Base-by-base conservation (phyloP, 2,888 invertebrate species). In the Liopterus haemorrhoidalis region DNA sequence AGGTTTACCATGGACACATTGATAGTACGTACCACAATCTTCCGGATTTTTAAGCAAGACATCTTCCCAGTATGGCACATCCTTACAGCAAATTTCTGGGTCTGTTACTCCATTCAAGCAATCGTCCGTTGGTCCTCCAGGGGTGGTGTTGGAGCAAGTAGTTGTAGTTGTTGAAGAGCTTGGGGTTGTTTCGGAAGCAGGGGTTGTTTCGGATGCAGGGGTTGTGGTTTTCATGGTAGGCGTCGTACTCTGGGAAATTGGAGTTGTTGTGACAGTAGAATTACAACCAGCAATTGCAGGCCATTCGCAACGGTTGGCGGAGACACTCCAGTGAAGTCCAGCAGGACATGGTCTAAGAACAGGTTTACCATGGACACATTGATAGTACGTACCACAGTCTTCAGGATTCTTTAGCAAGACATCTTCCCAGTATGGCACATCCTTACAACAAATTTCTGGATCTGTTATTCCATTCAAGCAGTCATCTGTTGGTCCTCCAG, bases 1-100 rank as follows among this genome's bases (percentile, higher is more conserved):
- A 5, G 47, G 45, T 14, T 24, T 6, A 25, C 25, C 24, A 19
- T 45, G 38, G 8, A 42, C 45, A 20, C 45, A 45, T 39, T 45
- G 45, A 11, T 39, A 39, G 16, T 45, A 45, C 2, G 32, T 22
- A 27, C 45, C 39, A 32, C 45, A 39, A 33, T 45, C 45, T 6
- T 19, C 3, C 14, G 45, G 45, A 33, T 45, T 45, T 25, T 38
- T 32, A 4, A 45, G 27, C 5, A 45, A 31, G 5, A 39, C 39
- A 31, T 45, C 14, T 6, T 32, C 14, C 21, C 14, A 20, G 11
- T 14, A 20, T 12, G 44, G 44, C 9, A 44, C 38, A n/a, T 22
- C 32, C 3, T 9, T 19, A n/a, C 44, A 44, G n/a, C n/a, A n/a
- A n/a, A n/a, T n/a, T n/a, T n/a, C n/a, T n/a, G n/a, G n/a, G n/a